Evolutionary conservation across 2,888 invertebrate genomes (phyloP), one percentile per base, ranked within the genome.

Genomic region (Tinea semifulvella): DNA sequence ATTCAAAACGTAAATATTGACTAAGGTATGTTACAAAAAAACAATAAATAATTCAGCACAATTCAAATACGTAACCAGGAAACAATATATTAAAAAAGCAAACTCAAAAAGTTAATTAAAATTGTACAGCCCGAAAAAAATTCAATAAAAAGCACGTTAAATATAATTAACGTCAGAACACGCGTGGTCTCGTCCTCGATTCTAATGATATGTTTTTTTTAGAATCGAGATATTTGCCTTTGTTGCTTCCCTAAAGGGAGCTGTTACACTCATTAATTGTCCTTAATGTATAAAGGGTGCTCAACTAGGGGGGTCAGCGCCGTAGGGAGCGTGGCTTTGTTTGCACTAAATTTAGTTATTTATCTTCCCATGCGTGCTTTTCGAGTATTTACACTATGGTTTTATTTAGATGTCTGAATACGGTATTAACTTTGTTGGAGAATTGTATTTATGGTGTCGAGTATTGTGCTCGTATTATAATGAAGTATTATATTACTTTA

Each of bases 261-360:
- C 66, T 67, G 65, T 65, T 65, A 71, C 69, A 70, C 58, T 68
- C 76, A 77, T 79, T 77, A 72, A 76, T 73, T 72, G 74, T 72
- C 57, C 61, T 64, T 70, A 71, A 74, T 45, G 45, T 68, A 63
- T 61, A 59, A 56, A 66, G 64, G 70, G 47, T 57, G 59, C 61
- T 58, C 55, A 52, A 54, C 58, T 53, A 61, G 63, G 67, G 69
- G 65, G 65, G 65, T 63, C 53, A 55, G 53, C 58, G 53, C 61
- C 53, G 54, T 50, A 54, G 71, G 70, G 73, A 61, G 62, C 59
- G 53, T 49, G 54, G 60, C 58, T 66, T 76, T 79, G 74, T 75
- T 66, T 63, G 62, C 57, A 52, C 58, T 61, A 69, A 73, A 76
- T 68, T 67, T 61, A 67, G 68, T 71, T 70, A 73, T 75, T 70